Base-by-base conservation (phyloP, 2,113 vertebrate genomes). In the Trematocara marginatum region DNA sequence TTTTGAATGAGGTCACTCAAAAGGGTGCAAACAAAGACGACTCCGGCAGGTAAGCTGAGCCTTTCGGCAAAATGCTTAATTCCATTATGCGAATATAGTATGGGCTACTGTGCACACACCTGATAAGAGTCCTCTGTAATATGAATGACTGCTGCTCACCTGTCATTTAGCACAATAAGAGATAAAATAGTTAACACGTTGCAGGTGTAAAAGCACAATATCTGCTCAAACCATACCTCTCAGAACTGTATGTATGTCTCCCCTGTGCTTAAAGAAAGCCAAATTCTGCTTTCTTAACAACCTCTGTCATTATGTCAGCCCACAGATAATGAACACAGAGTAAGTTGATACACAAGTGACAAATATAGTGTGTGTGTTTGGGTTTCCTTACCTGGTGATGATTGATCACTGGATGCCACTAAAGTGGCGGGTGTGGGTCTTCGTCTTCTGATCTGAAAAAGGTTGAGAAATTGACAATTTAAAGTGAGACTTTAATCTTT, bases 351-450 rank as follows among this genome's bases (percentile, higher is more conserved):
- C 42, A 29, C 42, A 49, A 29, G 42, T 47, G 42, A 47, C 23
- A 74, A 49, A 20, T 40, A 45, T 34, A 23, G 40, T 38, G 20
- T 15, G 2, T 8, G 13, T 69, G 29, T 79, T 54, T 57, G 45
- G 59, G 52, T 29, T 51, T 56, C 35, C 88, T 95, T 95, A 98
- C 98, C 98, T 93, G 98, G 98, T 78, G 98, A 98, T 7, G 98
- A 98, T 45, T 98, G 98, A 95, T 98, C 98, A 86, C 98, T 98
- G 95, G 97, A 98, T 80, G 97, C 96, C 78, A 98, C 97, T 45
- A 98, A 95, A 51, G 97, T 98, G 47, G 98, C 98, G 8, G 98
- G 98, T 35, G 98, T 98, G 2, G 98, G 98, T 79, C 98, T 96
- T 15, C 98, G 97, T 95, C 97, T 97, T 89, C 98, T 97, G 92